Base-by-base conservation (phyloP, 2,888 invertebrate species). In the Onchidella celtica region DNA sequence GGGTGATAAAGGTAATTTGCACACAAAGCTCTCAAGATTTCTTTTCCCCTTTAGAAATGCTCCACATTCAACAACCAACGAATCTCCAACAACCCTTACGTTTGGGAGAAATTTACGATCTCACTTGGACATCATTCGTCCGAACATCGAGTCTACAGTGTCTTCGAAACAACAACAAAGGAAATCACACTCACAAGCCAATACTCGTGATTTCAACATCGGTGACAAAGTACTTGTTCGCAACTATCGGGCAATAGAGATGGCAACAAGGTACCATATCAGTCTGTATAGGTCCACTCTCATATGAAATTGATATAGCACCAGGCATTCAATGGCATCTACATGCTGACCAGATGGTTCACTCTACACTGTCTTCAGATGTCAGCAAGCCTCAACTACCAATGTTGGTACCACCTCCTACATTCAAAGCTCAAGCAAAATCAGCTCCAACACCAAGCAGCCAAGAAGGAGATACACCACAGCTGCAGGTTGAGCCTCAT, bases 201-300 rank as follows among this genome's bases (percentile, higher is more conserved):
- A 21, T n/a, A 6, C 21, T 17, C 36, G 70, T n/a, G 17, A 17
- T 17, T 70, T 70, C 40, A 3, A 40, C 3, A n/a, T 38, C 27
- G 70, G 40, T 40, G 40, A 70, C 24, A 70, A 40, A 9, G 70
- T 70, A n/a, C n/a, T n/a, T n/a, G n/a, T n/a, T n/a, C n/a, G n/a
- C n/a, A n/a, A n/a, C n/a, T n/a, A n/a, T n/a, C n/a, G n/a, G 40
- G 9, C 70, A 70, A n/a, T 40, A 70, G 24, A 36, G 40, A 40
- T 70, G 70, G 70, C 70, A 70, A 70, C 70, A 38, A n/a, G 70
- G 70, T 27, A 70, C 40, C 17, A 70, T 70, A 17, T n/a, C 11
- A 3, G 21, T 21, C 36, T 40, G 40, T 40, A 70, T n/a, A 32
- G 70, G 70, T 32, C n/a, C 70, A 4, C 27, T 21, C 6, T 38